Evolutionary conservation across 2,797 vertebrate genomes (phyloP), one percentile per base, ranked within the genome.

Genomic region (Zalophus californianus): DNA sequence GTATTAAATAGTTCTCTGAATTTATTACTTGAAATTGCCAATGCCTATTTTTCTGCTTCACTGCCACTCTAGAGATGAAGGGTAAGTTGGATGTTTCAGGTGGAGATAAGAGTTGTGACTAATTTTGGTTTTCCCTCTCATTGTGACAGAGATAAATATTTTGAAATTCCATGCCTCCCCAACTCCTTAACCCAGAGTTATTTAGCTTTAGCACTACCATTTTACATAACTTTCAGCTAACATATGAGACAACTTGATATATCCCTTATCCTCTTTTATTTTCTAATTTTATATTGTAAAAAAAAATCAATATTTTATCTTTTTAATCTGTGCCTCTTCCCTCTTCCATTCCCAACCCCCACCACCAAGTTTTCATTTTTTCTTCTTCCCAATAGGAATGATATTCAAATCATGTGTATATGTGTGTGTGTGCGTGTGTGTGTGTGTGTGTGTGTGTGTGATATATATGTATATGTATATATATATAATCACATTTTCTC

Each of bases 1-100:
- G 15, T 84, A 29, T n/a, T 84, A 15, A 66, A 72, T 1, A 21
- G 4, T 21, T 44, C 32, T 94, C 73, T 78, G 29, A 87, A 60
- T 79, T 90, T 60, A 73, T 64, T 64, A 78, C 25, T 70, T 86
- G 27, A 86, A 85, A 86, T 94, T 64, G 14, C 62, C 89, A 87
- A 29, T 83, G 62, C 38, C 9, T 44, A 73, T 8, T 54, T 70
- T 44, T 80, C 10, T 86, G 25, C 23, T 29, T 35, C n/a, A 35
- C 21, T 92, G 38, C 0, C 14, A 58, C 77, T 91, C 21, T 64
- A 58, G 66, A 73, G 77, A n/a, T n/a, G 16, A 80, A 85, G 4
- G 0, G 56, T 23, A 38, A 29, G 15, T 7, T 70, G 7, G 8
- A 52, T 83, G 44, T 58, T 58, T 82, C 32, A 91, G 32, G 77